Evolutionary conservation across 2,113 vertebrate genomes (phyloP), one percentile per base, ranked within the genome.

Genomic region (Pedionomus torquatus): DNA sequence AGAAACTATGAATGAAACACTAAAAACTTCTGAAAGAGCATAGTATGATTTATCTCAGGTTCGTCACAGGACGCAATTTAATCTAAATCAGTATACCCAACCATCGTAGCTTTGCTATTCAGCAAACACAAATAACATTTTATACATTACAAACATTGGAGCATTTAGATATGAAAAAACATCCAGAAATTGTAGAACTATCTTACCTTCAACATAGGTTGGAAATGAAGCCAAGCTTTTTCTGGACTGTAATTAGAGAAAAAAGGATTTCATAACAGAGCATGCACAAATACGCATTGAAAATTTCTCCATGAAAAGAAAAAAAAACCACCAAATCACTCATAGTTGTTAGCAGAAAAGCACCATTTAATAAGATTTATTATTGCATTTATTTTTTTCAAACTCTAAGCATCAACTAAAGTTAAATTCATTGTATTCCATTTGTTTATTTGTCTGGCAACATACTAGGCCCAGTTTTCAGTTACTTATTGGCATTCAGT

Each of bases 121-220:
- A 74, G 49, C 11, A 88, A 65, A 70, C n/a, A 55, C n/a, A 69
- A 83, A 58, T 17, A 58, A 31, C 68, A 31, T 20, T 48, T 48
- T 41, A 41, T 24, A 65, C 10, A 33, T 68, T 79, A 52, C 12
- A 76, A 88, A 79, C 31, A 49, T 1, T 37, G 3, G 7, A 63
- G 15, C 0, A 3, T 33, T 66, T 35, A 26, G 0, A 60, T 30
- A 65, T 2, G 5, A 46, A 76, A 76, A 76, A 84, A 48, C 10
- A 84, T 84, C 66, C 35, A 89, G 39, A 87, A 90, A 95, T 68
- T 68, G 72, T 54, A 89, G 54, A 95, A 82, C 31, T 82, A 72
- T 96, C 99, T 99, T 98, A 99, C 99, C 99, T 99, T 99, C 99
- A 95, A 99, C 99, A 86, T 99, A 99, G 25, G 99, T 99, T 84